phyloP scores from a whole-genome alignment of 2,797 vertebrate genomes.

The Anguilla anguilla region DNA sequence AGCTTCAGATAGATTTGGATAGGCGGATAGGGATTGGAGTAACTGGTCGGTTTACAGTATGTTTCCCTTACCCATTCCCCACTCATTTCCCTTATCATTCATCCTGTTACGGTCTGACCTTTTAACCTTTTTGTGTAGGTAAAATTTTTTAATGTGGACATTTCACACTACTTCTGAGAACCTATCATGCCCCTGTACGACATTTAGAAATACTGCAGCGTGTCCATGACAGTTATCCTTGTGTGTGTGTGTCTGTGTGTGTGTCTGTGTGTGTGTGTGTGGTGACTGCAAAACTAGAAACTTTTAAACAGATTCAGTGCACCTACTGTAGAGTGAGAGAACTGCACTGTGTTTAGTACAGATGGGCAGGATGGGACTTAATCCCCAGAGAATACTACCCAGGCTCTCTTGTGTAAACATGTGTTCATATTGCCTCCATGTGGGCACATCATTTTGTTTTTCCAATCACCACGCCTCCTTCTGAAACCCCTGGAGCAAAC shows the following conservation, averaged over 20 bases:
- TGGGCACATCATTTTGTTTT: neutral
- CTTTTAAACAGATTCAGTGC: neutral
- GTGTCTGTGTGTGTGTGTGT: neutral
- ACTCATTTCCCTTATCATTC: no score
- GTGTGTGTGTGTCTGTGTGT: no score
- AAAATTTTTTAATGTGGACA: no score
- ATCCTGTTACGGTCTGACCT: no score
- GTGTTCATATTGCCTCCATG: neutral
- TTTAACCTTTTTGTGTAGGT: no score
- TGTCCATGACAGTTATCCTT: conserved; percentile 6
- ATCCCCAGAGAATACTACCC: neutral
- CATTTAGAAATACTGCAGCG: no score
- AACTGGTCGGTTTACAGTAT: no score
- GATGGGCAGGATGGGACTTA: neutral
- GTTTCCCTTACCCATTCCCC: no score
- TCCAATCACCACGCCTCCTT: neutral
- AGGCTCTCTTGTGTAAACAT: neutral
- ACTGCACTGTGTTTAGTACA: neutral
- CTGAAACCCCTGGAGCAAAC: neutral
- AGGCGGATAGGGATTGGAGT: no score
- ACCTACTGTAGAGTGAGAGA: neutral
- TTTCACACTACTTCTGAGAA: no score
- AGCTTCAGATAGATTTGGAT: no score
- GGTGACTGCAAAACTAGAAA: neutral
- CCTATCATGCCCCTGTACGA: no score